Base-by-base conservation (phyloP, 1,140 invertebrate species). In the Heliothis subflexa region DNA sequence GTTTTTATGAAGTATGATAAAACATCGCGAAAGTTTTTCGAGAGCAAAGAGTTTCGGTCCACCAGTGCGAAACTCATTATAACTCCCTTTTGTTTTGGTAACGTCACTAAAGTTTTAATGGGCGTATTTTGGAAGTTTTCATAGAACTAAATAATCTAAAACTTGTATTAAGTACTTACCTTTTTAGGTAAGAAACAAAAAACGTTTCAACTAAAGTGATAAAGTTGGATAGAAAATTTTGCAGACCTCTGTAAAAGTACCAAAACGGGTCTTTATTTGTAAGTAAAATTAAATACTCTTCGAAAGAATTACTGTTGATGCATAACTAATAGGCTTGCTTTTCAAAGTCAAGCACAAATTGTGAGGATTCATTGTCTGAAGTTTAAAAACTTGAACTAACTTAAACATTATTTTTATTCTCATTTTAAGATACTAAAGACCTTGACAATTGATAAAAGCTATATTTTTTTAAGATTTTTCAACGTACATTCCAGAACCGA, bases 1-100 rank as follows among this genome's bases (percentile, higher is more conserved):
- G 25, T 59, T 59, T 59, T 73, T 40, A 62, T 18, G 9, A 76
- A 75, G 64, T 61, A 71, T 71, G 33, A 71, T 59, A 78, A 78
- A 62, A 62, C 47, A 72, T 61, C 57, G 57, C 9, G 25, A 72
- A 78, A 78, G 55, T 78, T 78, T 66, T 40, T 68, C 13, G 45
- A 78, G 25, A 33, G 66, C 57, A 71, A 78, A 72, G 77, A 78
- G 47, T 57, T 72, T 78, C 14, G 18, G 14, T 21, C 54, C 49
- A 18, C 47, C 40, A 54, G 68, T 54, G 18, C n/a, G 45, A 79
- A 73, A 73, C 78, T 79, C 78, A 66, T 78, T 78, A 73, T 68
- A 73, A 74, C 78, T 79, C 61, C n/a, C 70, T 70, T 68, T 80
- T 81, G 80, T 75, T 78, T 55, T 81, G 25, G 70, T 80, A 78